A percentile compares a stretch with the other conserved stretches of the same genome.
Evolutionary conservation across 2,797 vertebrate species (phyloP).

Genomic region (Eidolon dupreanum): DNA sequence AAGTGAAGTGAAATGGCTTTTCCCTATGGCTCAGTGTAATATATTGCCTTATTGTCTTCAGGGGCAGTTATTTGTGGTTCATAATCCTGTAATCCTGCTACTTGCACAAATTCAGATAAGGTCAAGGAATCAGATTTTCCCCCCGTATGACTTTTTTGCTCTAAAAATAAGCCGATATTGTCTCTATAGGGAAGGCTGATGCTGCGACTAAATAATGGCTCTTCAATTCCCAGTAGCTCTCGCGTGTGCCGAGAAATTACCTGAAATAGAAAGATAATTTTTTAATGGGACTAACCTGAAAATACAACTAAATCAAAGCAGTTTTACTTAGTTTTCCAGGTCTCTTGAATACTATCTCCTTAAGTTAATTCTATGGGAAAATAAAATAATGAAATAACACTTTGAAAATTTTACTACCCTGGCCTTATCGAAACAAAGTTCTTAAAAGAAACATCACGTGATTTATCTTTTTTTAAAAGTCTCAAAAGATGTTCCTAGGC

Average conservation of each 20-base stretch:
- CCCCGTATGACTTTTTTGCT: slow-evolving; percentile 90
- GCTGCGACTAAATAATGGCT: slow-evolving; percentile 88
- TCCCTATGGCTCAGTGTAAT: not conserved
- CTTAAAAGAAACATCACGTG: slow-evolving; percentile 38
- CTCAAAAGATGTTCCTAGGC: not conserved
- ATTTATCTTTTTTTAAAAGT: not conserved
- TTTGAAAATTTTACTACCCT: not conserved
- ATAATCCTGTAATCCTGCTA: slow-evolving; percentile 74
- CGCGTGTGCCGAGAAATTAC: slow-evolving; percentile 88
- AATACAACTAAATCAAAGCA: slow-evolving; percentile 28
- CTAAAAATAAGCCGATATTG: slow-evolving; percentile 89
- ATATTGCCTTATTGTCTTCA: not conserved
- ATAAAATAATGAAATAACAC: slow-evolving; percentile 20
- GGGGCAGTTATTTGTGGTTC: slow-evolving; percentile 9
- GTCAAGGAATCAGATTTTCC: slow-evolving; percentile 87
- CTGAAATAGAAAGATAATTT: slow-evolving; percentile 85
- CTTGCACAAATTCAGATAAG: slow-evolving; percentile 85
- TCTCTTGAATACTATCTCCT: not conserved
- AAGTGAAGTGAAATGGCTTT: not conserved
- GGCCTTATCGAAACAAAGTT: slow-evolving; percentile 43
- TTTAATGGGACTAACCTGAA: slow-evolving; percentile 54
- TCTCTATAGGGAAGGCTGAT: slow-evolving; percentile 90
- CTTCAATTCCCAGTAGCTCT: slow-evolving; percentile 89
- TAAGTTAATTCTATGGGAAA: slow-evolving; percentile 32
- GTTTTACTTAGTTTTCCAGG: not conserved